These are phyloP conservation scores for Diarsia brunnea DNA, from an alignment of 2,888 invertebrate genomes.

Conservation along the genomic window DNA sequence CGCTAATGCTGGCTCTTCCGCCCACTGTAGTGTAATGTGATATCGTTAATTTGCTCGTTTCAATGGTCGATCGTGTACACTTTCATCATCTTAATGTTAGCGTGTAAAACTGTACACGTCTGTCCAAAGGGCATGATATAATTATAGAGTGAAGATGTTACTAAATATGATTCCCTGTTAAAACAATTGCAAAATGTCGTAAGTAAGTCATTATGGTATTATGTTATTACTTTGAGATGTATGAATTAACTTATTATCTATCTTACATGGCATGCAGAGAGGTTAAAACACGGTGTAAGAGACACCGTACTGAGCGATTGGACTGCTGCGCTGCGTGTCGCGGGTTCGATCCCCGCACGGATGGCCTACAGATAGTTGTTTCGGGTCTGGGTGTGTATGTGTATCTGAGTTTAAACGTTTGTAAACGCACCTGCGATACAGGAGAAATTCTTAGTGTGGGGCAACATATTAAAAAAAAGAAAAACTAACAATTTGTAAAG, in stretches of 20 bases:
- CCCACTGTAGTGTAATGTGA: conserved; percentile 63
- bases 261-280: neutral
- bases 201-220: neutral
- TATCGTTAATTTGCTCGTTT: conserved; percentile 55
- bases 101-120: neutral
- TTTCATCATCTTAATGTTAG: conserved; percentile 29
- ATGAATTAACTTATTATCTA: conserved; percentile 2
- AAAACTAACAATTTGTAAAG: too few species aligned
- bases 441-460: too few species aligned
- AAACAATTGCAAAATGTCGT: conserved; percentile 13
- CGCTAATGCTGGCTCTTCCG: conserved; percentile 57
- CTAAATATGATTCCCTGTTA: conserved; percentile 1
- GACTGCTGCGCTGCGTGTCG: too few species aligned
- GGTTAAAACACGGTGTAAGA: neutral
- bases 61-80: conserved; percentile 35
- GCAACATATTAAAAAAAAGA: too few species aligned
- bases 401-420: too few species aligned
- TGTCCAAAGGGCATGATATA: conserved; percentile 15
- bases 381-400: too few species aligned
- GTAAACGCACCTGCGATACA: too few species aligned
- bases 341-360: too few species aligned
- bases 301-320: too few species aligned
- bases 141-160: conserved; percentile 12
- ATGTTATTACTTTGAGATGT: neutral
- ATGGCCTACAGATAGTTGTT: too few species aligned